Evolutionary conservation across 2,113 vertebrate species (phyloP).

Genomic region (Phylloscopus whistleri): DNA sequence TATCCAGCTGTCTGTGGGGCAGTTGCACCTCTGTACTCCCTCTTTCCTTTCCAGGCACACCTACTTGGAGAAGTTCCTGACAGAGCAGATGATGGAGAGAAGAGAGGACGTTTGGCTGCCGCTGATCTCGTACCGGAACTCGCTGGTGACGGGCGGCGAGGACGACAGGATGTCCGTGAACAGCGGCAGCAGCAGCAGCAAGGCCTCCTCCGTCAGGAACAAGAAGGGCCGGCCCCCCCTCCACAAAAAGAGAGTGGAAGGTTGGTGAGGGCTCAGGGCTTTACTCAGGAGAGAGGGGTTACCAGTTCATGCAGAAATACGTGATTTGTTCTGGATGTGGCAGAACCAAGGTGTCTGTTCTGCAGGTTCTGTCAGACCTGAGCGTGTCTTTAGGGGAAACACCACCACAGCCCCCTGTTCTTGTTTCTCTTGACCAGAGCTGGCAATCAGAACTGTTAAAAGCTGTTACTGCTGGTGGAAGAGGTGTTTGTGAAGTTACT

Average conservation of each 20-base stretch:
- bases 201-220: constrained; percentile 92
- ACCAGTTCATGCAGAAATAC: neutral
- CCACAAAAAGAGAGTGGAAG: constrained; percentile 94
- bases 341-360: neutral
- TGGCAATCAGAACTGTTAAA: neutral
- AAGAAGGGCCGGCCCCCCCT: constrained; percentile 94
- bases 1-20: neutral
- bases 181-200: constrained; percentile 93
- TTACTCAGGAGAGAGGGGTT: neutral
- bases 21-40: neutral
- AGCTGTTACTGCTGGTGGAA: neutral
- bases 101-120: constrained; percentile 98
- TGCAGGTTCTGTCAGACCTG: neutral
- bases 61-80: constrained; percentile 97
- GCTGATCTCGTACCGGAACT: constrained; percentile 97
- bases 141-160: constrained; percentile 91
- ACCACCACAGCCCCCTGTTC: neutral
- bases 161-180: constrained; percentile 96
- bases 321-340: rapidly evolving
- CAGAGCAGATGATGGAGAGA: constrained; percentile 96
- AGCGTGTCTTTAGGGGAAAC: rapidly evolving
- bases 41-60: constrained; percentile 80
- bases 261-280: constrained; percentile 66
- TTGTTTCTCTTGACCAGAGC: neutral
- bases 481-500: neutral